Percentiles rank a stretch among this genome's conserved stretches.
Conservation (phyloP, 2,113 vertebrate genomes). For the Tympanuchus pallidicinctus region DNA sequence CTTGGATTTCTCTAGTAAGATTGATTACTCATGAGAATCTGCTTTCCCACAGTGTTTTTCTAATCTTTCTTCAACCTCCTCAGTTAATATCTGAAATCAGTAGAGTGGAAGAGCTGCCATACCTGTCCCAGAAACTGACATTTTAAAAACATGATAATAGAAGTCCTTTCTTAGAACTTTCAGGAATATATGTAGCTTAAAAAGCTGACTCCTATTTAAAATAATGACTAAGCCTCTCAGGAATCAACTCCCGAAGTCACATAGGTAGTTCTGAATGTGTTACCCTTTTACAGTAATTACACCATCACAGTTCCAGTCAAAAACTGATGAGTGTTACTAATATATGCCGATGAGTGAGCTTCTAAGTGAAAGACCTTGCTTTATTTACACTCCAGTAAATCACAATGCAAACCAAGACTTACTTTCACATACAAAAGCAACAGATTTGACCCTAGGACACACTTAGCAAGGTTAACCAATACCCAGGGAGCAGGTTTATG, state of each 20-base stretch:
- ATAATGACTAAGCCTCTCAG: slow-evolving; percentile 52
- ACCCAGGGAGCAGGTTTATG: background rate
- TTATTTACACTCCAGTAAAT: slow-evolving; percentile 44
- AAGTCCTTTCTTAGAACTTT: slow-evolving; percentile 15
- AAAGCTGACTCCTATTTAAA: slow-evolving; percentile 44
- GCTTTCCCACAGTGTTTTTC: background rate
- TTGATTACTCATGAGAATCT: background rate
- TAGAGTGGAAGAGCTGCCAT: background rate
- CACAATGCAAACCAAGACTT: slow-evolving; percentile 29
- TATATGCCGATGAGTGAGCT: slow-evolving; percentile 27
- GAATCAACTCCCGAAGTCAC: slow-evolving; percentile 62
- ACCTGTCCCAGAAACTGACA: background rate
- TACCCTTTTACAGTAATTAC: slow-evolving; percentile 66
- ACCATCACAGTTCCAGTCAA: slow-evolving; percentile 52
- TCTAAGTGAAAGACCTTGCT: slow-evolving; percentile 1
- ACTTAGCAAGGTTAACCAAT: background rate
- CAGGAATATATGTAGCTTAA: background rate
- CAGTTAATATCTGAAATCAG: background rate
- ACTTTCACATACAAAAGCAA: background rate
- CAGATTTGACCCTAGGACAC: background rate
- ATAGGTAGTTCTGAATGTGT: slow-evolving; percentile 56
- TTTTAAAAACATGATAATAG: slow-evolving; percentile 11
- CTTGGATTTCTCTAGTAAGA: background rate
- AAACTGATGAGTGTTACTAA: slow-evolving; percentile 65
- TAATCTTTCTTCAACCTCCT: background rate